Evolutionary conservation across 2,888 invertebrate genomes (phyloP).

Genomic region (Eupeodes latifasciatus): DNA sequence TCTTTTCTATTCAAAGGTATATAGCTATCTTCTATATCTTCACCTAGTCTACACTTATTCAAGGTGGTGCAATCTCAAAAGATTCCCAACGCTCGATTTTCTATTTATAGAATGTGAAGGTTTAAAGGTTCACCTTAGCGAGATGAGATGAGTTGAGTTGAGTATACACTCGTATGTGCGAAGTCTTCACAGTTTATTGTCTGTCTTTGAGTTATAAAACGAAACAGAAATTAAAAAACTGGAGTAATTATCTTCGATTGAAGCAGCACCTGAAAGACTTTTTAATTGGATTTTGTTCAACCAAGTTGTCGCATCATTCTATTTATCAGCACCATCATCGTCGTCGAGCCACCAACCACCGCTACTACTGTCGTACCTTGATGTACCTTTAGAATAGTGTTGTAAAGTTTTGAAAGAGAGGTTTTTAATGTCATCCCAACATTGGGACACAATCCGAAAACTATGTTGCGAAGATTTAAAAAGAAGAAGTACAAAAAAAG

Average conservation of each 20-base stretch:
- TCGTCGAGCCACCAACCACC: too few species aligned
- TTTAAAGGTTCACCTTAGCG: not conserved
- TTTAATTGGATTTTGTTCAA: constrained; percentile 77
- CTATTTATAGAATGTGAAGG: constrained; percentile 1
- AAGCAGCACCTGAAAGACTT: constrained; percentile 77
- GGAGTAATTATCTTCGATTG: constrained; percentile 77
- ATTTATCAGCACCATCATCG: not conserved
- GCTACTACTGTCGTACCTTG: not conserved
- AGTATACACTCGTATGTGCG: not conserved
- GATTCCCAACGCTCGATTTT: constrained; percentile 12
- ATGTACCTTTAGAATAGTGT: not conserved
- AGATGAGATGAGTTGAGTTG: too few species aligned
- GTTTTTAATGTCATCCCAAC: constrained; percentile 48
- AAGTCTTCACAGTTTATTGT: constrained; percentile 32
- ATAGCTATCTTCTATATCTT: not conserved
- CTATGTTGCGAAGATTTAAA: constrained; percentile 11
- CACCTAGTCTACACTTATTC: not conserved
- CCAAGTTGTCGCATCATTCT: constrained; percentile 72
- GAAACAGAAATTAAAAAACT: constrained; percentile 36
- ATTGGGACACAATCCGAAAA: constrained; percentile 29
- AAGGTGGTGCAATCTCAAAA: not conserved
- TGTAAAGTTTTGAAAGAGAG: constrained; percentile 14
- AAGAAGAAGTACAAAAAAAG: not conserved
- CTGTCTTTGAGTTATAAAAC: constrained; percentile 34
- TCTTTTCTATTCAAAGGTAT: not conserved